Conservation (phyloP, 2,888 invertebrate genomes). For the Chrysodeixis includens region DNA sequence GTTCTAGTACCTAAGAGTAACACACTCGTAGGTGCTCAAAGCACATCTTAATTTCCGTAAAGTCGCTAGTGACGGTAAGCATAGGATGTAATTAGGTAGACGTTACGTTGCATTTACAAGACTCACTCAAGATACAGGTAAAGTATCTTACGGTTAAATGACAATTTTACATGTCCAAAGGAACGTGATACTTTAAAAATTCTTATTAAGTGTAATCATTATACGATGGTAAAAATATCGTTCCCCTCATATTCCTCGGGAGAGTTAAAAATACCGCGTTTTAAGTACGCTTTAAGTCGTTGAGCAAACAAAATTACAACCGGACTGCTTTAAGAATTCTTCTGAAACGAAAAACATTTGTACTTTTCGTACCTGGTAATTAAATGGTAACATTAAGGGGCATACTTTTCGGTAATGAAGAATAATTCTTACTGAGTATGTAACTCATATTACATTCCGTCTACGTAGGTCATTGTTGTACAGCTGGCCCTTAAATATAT, state of each 20-base stretch:
- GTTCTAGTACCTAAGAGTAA: not conserved
- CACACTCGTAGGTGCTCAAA: not conserved
- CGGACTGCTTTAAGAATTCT: not conserved
- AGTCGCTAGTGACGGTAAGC: too few relatives aligned
- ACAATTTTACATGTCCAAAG: too few relatives aligned
- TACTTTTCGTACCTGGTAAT: constrained; percentile 1
- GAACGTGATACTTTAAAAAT: too few relatives aligned
- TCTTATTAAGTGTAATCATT: not conserved
- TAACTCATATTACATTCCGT: not conserved
- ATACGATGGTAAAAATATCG: not conserved
- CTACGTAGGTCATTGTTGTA: not conserved
- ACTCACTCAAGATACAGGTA: too few relatives aligned
- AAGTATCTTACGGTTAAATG: too few relatives aligned
- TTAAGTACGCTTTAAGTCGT: not conserved
- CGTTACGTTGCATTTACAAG: too few relatives aligned
- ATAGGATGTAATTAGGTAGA: too few relatives aligned
- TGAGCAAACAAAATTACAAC: not conserved
- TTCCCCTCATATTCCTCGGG: not conserved
- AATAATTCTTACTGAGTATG: not conserved
- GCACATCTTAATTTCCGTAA: not conserved
- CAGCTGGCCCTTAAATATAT: constrained; percentile 11
- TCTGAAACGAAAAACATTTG: not conserved
- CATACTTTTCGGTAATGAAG: not conserved
- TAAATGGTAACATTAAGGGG: not conserved
- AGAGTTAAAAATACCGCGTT: constrained; percentile 2